Base-by-base conservation (phyloP, 1,140 invertebrate genomes). In the Panulirus ornatus region DNA sequence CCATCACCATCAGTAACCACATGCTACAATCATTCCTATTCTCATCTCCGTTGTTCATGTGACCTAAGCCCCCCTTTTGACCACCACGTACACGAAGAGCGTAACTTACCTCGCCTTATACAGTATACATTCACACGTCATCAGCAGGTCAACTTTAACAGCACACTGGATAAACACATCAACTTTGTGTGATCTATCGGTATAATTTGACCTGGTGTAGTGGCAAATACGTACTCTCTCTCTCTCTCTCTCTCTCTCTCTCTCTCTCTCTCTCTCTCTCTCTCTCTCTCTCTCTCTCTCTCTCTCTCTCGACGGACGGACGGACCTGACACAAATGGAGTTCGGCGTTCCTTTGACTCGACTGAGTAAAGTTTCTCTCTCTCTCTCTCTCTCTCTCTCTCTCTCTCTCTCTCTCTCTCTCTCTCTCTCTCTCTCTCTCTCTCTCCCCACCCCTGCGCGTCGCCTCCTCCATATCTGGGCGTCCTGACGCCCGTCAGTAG, bases 281-380 rank as follows among this genome's bases (percentile, higher is more conserved):
- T 58, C 51, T 58, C 51, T 58, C 51, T 58, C 51, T 58, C 51
- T 58, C 51, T 58, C 51, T 58, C 51, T 58, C 51, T 58, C 51
- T 58, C 51, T 58, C 51, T 58, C 51, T 58, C 51, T 58, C 51
- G 9, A 9, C 51, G 11, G n/a, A n/a, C n/a, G n/a, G n/a, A n/a
- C n/a, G n/a, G n/a, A n/a, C n/a, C n/a, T n/a, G n/a, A n/a, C n/a
- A n/a, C n/a, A n/a, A n/a, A n/a, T n/a, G n/a, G n/a, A n/a, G n/a
- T n/a, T n/a, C n/a, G n/a, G n/a, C n/a, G n/a, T n/a, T n/a, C n/a
- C n/a, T n/a, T n/a, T n/a, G n/a, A n/a, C n/a, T n/a, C n/a, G n/a
- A n/a, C n/a, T 58, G 11, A 9, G 9, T 22, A 11, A 9, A 11
- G 11, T 58, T 22, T 73, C 70, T 73, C 2, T 73, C 70, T 73